Percentiles rank a stretch among this genome's conserved stretches.
These are phyloP conservation scores for Podarcis cretensis DNA, from an alignment of 2,113 vertebrate genomes.

Conservation along the genomic window DNA sequence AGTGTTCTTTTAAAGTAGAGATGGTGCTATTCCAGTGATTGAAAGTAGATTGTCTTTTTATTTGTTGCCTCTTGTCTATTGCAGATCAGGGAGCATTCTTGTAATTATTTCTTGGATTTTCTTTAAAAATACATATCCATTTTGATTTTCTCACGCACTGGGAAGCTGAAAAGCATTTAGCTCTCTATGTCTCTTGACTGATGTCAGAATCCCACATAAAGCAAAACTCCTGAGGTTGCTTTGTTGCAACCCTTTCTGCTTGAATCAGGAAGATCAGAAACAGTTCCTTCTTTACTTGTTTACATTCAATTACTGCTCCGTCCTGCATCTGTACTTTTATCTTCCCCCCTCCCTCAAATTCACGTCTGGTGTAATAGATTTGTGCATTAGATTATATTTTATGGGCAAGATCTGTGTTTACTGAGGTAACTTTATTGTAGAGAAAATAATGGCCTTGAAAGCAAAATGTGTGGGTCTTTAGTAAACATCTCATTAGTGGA, in stretches of 20 bases:
- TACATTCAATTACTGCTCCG: neutral
- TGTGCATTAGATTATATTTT: neutral
- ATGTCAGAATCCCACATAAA: constrained; percentile 33
- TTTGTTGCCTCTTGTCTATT: constrained; percentile 54
- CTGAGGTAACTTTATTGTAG: neutral
- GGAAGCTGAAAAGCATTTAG: constrained; percentile 32
- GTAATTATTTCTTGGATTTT: constrained; percentile 59
- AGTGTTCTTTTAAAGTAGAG: constrained; percentile 40
- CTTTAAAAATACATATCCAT: constrained; percentile 24
- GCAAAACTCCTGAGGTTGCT: neutral
- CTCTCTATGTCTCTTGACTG: neutral
- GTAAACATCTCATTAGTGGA: neutral
- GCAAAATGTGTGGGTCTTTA: neutral
- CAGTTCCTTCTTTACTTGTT: constrained; percentile 1
- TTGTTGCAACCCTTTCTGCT: neutral
- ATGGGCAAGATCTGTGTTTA: neutral
- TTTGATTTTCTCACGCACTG: constrained; percentile 51
- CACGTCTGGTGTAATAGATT: neutral
- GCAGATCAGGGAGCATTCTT: constrained; percentile 52
- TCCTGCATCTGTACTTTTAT: neutral
- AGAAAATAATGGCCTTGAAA: constrained; percentile 1
- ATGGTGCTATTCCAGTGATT: constrained; percentile 37
- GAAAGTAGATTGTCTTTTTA: constrained; percentile 17
- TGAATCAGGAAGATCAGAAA: constrained; percentile 10
- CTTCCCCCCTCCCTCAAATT: neutral